Percentiles rank a stretch among this genome's conserved stretches.
Evolutionary conservation across 2,797 vertebrate genomes (phyloP).

Genomic region (Chelmon rostratus): DNA sequence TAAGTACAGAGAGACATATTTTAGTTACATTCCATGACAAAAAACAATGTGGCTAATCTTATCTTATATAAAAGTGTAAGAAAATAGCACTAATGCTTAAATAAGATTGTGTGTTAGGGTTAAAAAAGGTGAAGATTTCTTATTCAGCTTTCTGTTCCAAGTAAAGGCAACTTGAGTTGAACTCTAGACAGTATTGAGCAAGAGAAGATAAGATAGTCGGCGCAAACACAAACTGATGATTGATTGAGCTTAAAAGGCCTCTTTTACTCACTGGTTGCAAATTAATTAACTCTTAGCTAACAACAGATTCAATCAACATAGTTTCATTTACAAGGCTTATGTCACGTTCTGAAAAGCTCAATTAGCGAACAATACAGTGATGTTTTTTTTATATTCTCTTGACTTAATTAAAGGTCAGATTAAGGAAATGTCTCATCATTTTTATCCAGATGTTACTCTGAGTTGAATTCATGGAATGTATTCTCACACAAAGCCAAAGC

Average conservation of each 20-base stretch:
- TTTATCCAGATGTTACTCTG: background rate
- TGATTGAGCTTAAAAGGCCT: background rate
- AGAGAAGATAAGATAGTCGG: slow-evolving; percentile 50
- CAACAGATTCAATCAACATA: background rate
- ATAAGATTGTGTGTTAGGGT: background rate
- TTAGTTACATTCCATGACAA: no score
- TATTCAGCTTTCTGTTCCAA: background rate
- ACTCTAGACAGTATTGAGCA: slow-evolving; percentile 40
- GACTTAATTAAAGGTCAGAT: slow-evolving; percentile 29
- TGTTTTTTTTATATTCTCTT: slow-evolving; percentile 1
- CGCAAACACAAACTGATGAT: slow-evolving; percentile 1
- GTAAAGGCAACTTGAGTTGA: slow-evolving; percentile 26
- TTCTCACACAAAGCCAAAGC: background rate
- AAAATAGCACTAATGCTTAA: background rate
- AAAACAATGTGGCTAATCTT: no score
- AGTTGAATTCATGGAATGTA: background rate
- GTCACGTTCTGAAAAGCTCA: slow-evolving; percentile 6
- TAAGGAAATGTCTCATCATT: background rate
- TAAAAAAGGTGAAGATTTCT: slow-evolving; percentile 12
- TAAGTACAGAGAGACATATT: background rate
- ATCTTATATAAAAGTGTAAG: background rate
- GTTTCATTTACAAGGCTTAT: background rate
- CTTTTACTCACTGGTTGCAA: slow-evolving; percentile 15
- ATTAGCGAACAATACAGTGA: background rate
- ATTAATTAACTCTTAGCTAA: slow-evolving; percentile 5